Percentiles rank a stretch among this genome's conserved stretches.
phyloP scores from a whole-genome alignment of 1,140 invertebrate genomes.

The Cepaea nemoralis region DNA sequence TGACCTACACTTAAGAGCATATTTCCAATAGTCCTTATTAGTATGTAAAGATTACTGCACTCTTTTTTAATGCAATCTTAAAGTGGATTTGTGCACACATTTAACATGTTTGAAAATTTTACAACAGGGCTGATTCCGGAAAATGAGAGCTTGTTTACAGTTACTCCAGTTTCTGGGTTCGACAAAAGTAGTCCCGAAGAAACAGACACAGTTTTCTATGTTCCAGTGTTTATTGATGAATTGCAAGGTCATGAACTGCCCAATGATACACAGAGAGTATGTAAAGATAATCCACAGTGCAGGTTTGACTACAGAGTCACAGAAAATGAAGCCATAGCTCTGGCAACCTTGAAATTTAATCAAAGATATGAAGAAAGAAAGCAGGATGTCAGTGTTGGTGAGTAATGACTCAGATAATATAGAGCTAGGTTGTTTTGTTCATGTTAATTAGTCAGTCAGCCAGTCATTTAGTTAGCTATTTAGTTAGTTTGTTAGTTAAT shows the following conservation, averaged over 20 bases:
- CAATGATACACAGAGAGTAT: conserved; percentile 53
- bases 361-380: conserved; percentile 55
- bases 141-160: conserved; percentile 46
- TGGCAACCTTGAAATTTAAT: conserved; percentile 55
- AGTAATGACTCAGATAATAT: background rate
- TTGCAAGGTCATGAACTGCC: conserved; percentile 5
- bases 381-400: conserved; percentile 59
- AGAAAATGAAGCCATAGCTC: conserved; percentile 54
- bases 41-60: too few species aligned
- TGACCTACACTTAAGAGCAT: too few species aligned
- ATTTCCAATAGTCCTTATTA: too few species aligned
- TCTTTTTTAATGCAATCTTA: too few species aligned
- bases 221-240: conserved; percentile 37
- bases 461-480: too few species aligned
- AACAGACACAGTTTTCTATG: background rate
- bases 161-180: background rate
- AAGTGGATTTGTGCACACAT: too few species aligned
- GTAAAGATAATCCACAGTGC: conserved; percentile 59
- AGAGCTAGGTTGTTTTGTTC: too few species aligned
- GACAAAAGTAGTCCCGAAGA: background rate
- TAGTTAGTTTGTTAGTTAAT: too few species aligned
- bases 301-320: conserved; percentile 62
- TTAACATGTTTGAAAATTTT: too few species aligned
- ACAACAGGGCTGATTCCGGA: conserved; percentile 41
- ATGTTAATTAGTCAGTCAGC: too few species aligned